Conservation (phyloP, 2,113 vertebrate species). For the Poeciliopsis prolifica region DNA sequence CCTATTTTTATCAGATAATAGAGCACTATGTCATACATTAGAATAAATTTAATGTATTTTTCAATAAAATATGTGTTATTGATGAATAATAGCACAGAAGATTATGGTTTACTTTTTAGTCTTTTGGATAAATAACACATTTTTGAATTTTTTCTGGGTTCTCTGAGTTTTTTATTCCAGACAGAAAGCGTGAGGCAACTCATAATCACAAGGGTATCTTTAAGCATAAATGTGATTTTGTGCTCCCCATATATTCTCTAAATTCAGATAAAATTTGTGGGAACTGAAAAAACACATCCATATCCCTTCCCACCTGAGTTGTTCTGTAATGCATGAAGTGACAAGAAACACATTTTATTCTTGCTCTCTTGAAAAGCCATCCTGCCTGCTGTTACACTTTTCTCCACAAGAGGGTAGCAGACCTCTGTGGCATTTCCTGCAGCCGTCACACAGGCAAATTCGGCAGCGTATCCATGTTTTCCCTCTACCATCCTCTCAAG, state of each 20-base stretch:
- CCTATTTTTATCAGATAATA: neutral
- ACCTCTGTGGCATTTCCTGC: constrained; percentile 42
- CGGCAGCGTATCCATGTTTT: constrained; percentile 10
- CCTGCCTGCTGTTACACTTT: constrained; percentile 9
- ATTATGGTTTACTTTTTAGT: neutral
- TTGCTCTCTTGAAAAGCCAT: neutral
- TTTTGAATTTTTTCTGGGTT: neutral
- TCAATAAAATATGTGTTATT: neutral
- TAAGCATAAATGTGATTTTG: neutral
- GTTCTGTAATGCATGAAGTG: neutral
- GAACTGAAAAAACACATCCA: neutral
- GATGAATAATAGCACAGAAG: neutral
- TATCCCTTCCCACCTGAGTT: neutral
- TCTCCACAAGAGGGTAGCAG: constrained; percentile 71
- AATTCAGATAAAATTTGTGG: neutral
- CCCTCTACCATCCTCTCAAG: constrained; percentile 34
- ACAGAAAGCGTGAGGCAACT: neutral
- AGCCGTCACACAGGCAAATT: neutral
- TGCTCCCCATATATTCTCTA: neutral
- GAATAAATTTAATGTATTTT: neutral
- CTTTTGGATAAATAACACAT: neutral
- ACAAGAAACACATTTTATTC: neutral
- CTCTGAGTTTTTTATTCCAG: neutral
- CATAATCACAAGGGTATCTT: neutral
- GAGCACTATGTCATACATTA: neutral